Evolutionary conservation across 1,140 invertebrate species (phyloP).

Genomic region (Hylaeus volcanicus): DNA sequence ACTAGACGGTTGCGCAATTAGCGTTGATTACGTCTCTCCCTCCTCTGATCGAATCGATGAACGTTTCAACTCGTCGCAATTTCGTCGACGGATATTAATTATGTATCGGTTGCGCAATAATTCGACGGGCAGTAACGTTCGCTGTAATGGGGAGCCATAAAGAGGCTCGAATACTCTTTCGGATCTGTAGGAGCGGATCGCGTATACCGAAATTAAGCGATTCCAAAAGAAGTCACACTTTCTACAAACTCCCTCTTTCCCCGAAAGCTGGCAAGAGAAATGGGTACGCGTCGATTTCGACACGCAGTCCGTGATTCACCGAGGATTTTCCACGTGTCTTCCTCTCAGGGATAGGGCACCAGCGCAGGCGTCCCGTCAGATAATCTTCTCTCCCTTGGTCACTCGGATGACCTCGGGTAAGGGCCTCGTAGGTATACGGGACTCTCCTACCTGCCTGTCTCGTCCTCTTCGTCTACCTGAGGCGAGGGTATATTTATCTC

Average conservation of each 20-base stretch:
- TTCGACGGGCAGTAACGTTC: slow-evolving; percentile 37
- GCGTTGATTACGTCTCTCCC: slow-evolving; percentile 52
- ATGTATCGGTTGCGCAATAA: slow-evolving; percentile 42
- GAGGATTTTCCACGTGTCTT: slow-evolving; percentile 36
- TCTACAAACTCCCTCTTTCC: not conserved
- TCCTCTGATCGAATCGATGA: not conserved
- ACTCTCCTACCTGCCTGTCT: slow-evolving; percentile 53
- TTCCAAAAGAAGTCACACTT: too few species aligned
- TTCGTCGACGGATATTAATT: slow-evolving; percentile 52
- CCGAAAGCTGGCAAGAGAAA: not conserved
- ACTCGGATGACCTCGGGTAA: slow-evolving; percentile 51
- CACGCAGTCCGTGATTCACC: not conserved
- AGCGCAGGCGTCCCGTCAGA: slow-evolving; percentile 13
- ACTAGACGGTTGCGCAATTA: slow-evolving; percentile 62
- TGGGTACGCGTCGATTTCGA: not conserved
- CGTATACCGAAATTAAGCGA: too few species aligned
- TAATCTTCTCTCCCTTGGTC: slow-evolving; percentile 52
- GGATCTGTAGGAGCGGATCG: too few species aligned
- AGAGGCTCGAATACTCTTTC: too few species aligned
- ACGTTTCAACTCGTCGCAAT: slow-evolving; percentile 40
- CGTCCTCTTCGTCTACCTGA: slow-evolving; percentile 49
- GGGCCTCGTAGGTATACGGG: slow-evolving; percentile 36
- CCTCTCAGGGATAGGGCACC: not conserved
- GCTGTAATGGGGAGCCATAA: not conserved
- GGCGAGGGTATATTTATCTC: slow-evolving; percentile 58